Evolutionary conservation across 1,140 invertebrate species (phyloP).

Genomic region (Lycorma delicatula): DNA sequence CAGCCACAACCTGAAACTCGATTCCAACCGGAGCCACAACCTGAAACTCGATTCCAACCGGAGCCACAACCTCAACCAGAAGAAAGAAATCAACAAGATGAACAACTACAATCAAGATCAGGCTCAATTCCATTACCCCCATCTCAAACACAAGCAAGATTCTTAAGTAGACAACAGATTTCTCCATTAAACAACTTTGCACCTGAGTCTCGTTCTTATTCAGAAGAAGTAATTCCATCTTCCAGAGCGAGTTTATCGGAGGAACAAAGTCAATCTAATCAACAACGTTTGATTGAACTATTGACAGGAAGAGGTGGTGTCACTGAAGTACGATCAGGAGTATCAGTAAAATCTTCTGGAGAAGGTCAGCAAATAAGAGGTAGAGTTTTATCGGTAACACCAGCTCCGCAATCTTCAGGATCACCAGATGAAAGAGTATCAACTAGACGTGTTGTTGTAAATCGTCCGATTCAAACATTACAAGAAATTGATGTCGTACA

Average conservation of each 20-base stretch:
- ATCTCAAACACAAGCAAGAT: not conserved
- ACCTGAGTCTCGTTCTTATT: not conserved
- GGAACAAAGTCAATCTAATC: conserved; percentile 40
- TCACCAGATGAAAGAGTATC: conserved; percentile 47
- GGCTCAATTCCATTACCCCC: not conserved
- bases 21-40: not conserved
- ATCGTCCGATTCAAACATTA: conserved; percentile 51
- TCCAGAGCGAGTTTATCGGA: conserved; percentile 16
- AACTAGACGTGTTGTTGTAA: conserved; percentile 51
- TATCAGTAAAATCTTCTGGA: conserved; percentile 27
- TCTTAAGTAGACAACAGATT: not conserved
- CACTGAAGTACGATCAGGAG: conserved; percentile 38
- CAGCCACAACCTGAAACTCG: not conserved
- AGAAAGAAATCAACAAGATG: not conserved
- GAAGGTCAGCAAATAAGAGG: conserved; percentile 38
- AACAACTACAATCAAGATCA: not conserved
- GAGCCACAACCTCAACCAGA: conserved; percentile 6
- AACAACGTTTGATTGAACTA: conserved; percentile 42
- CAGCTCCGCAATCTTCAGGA: conserved; percentile 42
- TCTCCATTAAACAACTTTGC: too few species aligned
- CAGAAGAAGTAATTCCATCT: conserved; percentile 34
- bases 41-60: conserved; percentile 16
- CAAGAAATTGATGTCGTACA: conserved; percentile 49
- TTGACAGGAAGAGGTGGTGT: conserved; percentile 40
- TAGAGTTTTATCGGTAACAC: conserved; percentile 47